A percentile compares a stretch with the other conserved stretches of the same genome.
phyloP scores from a whole-genome alignment of 2,888 invertebrate genomes.

The Mantis religiosa region DNA sequence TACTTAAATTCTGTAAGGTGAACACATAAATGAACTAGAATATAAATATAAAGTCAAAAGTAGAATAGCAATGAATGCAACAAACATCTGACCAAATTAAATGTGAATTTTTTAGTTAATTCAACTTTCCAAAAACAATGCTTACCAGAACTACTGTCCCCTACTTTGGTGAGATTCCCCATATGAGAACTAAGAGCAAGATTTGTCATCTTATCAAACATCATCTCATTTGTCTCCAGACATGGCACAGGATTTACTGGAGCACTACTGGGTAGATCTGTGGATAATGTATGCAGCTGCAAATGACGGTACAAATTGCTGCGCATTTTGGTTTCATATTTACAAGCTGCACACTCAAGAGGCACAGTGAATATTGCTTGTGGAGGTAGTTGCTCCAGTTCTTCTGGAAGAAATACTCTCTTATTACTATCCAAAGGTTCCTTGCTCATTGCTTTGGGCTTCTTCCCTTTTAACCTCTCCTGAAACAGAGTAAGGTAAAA shows the following conservation, averaged over 20 bases:
- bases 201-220: slow-evolving; percentile 82
- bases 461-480: not conserved
- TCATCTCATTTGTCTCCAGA: no score
- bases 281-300: slow-evolving; percentile 50
- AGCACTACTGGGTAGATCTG: slow-evolving; percentile 52
- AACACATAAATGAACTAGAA: no score
- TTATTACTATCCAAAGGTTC: not conserved
- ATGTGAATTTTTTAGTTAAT: no score
- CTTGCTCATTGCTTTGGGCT: not conserved
- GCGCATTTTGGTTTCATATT: slow-evolving; percentile 62
- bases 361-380: slow-evolving; percentile 59
- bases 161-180: not conserved
- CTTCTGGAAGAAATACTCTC: no score
- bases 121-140: no score
- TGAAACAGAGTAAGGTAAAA: no score
- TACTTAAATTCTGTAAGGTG: no score
- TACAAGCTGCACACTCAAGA: slow-evolving; percentile 62
- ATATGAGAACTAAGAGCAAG: slow-evolving; percentile 64
- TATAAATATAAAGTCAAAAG: no score
- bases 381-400: slow-evolving; percentile 53
- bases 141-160: no score
- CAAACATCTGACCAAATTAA: no score
- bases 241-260: slow-evolving; percentile 81
- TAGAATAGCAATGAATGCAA: no score
- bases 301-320: no score